Percentiles rank a stretch among this genome's conserved stretches.
phyloP scores from a whole-genome alignment of 2,888 invertebrate species.

The Nematopogon swammerdamellus region DNA sequence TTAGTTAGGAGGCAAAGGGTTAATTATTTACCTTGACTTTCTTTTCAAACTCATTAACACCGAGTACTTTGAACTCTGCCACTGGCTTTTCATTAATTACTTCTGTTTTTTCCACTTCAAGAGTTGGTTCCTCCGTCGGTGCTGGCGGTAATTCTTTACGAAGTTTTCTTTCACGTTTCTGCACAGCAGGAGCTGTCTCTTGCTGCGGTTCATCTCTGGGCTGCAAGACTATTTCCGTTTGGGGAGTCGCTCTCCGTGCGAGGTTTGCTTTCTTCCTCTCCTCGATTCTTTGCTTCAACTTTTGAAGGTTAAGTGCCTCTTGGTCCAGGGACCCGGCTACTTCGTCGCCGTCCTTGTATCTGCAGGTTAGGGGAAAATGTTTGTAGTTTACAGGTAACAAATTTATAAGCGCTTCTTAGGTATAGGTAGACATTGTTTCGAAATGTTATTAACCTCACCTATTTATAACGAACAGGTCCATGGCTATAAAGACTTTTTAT shows the following conservation, averaged over 20 bases:
- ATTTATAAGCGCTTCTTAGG: not conserved
- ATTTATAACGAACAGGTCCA: too few species aligned
- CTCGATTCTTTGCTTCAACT: conserved; percentile 59
- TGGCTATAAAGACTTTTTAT: too few species aligned
- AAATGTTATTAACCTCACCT: not conserved
- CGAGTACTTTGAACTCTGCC: conserved; percentile 64
- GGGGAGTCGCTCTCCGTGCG: conserved; percentile 20
- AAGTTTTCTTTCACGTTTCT: too few species aligned
- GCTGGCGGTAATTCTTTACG: too few species aligned
- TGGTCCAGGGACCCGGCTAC: conserved; percentile 30
- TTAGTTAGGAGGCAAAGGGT: too few species aligned
- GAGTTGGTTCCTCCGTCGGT: conserved; percentile 11
- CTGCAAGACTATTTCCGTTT: conserved; percentile 13
- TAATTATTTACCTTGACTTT: conserved; percentile 54
- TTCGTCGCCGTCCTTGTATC: conserved; percentile 44
- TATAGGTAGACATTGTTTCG: conserved; percentile 2
- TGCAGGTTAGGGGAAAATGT: conserved; percentile 16
- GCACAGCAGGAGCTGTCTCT: too few species aligned
- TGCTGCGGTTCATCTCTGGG: conserved; percentile 15
- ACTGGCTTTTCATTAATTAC: conserved; percentile 17
- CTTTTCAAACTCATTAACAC: conserved; percentile 58
- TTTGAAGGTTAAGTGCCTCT: conserved; percentile 56
- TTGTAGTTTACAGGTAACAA: not conserved
- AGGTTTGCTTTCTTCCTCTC: conserved; percentile 38
- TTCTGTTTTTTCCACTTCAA: conserved; percentile 19